These are phyloP conservation scores for Hippasteria phrygiana DNA, from an alignment of 53 echinoderm and acorn worm genomes.

Conservation along the genomic window DNA sequence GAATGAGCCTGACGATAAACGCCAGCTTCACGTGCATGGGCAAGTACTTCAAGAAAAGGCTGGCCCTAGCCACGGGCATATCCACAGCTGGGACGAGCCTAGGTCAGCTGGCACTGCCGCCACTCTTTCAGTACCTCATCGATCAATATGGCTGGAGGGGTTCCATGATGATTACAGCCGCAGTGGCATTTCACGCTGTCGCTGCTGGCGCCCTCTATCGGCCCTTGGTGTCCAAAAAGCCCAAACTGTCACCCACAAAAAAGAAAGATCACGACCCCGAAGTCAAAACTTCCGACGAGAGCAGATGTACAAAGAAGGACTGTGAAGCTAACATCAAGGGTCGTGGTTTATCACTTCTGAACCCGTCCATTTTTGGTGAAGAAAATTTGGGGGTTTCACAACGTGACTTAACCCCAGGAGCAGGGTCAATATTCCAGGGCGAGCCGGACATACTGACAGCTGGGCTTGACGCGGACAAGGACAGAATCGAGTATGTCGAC, in stretches of 20 bases:
- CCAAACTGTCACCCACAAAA: background rate
- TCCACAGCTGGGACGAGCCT: constrained; percentile 72
- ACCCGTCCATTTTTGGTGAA: constrained; percentile 12
- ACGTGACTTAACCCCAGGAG: background rate
- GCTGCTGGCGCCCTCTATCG: constrained; percentile 31
- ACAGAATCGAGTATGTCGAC: constrained; percentile 13
- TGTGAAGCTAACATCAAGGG: background rate
- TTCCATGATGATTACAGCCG: constrained; percentile 29
- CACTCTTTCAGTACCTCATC: constrained; percentile 36
- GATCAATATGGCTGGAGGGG: constrained; percentile 54
- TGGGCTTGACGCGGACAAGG: background rate
- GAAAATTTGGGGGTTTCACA: background rate
- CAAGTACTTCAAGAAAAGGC: constrained; percentile 88
- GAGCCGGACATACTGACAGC: background rate
- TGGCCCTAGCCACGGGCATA: constrained; percentile 87
- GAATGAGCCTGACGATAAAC: constrained; percentile 33
- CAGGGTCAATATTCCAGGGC: constrained; percentile 28
- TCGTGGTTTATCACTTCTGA: background rate
- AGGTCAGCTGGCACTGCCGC: constrained; percentile 36
- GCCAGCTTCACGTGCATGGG: constrained; percentile 43
- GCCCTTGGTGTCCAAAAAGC: background rate
- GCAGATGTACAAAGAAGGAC: background rate
- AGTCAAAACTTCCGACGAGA: background rate
- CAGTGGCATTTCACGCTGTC: background rate
- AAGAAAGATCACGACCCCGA: background rate